Conservation (phyloP, 2,113 vertebrate genomes). For the Pogona vitticeps region DNA sequence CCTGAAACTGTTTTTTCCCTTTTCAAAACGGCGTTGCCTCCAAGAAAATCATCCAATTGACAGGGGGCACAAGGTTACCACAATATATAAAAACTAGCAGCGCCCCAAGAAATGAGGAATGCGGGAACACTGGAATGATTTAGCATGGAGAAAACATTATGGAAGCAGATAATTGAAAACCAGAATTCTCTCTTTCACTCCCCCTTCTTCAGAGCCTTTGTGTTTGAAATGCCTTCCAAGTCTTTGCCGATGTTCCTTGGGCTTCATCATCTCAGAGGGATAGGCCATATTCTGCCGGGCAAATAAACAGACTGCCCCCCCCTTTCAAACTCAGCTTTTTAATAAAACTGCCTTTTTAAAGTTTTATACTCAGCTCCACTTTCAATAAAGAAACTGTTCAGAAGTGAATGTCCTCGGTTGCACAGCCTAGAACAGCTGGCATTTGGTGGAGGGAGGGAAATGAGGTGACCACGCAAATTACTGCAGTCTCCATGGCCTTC, state of each 20-base stretch:
- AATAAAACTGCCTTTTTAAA: not conserved
- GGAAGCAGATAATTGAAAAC: not conserved
- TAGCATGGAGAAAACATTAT: not conserved
- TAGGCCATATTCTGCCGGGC: not conserved
- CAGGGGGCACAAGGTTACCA: not conserved
- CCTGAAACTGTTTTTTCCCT: not conserved
- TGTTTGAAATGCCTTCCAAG: not conserved
- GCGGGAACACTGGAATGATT: not conserved
- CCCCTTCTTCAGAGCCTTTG: not conserved
- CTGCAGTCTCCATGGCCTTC: not conserved
- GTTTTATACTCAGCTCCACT: not conserved
- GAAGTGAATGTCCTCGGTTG: not conserved
- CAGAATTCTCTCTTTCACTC: not conserved
- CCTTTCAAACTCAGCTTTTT: not conserved
- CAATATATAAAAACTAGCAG: not conserved
- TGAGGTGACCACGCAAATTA: not conserved
- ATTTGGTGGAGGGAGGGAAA: not conserved
- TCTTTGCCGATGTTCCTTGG: not conserved
- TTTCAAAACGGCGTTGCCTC: not conserved
- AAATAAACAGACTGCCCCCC: not conserved
- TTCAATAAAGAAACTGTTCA: not conserved
- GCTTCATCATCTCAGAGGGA: not conserved
- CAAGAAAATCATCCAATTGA: not conserved
- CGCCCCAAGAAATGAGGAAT: slow-evolving; percentile 1
- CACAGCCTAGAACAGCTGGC: too few relatives aligned